These are phyloP conservation scores for Poeciliopsis retropinna DNA, from an alignment of 2,113 vertebrate genomes.

Conservation along the genomic window DNA sequence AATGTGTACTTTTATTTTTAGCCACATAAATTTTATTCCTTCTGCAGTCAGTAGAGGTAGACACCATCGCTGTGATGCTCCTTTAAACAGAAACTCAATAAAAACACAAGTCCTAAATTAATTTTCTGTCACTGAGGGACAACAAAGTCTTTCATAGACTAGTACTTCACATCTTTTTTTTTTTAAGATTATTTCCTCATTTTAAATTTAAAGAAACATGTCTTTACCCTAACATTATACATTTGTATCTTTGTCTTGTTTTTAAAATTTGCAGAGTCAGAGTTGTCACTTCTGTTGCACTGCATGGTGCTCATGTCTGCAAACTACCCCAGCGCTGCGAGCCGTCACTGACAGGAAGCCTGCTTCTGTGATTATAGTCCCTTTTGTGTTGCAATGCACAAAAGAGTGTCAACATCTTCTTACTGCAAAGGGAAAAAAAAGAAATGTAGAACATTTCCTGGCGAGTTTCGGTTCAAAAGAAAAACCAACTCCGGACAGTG, in stretches of 20 bases:
- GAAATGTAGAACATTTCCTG: background rate
- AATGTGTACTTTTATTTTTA: background rate
- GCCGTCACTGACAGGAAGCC: slow-evolving; percentile 54
- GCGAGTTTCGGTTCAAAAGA: background rate
- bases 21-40: background rate
- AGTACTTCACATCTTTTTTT: too few relatives aligned
- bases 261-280: slow-evolving; percentile 79
- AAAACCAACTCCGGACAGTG: background rate
- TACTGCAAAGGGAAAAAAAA: slow-evolving; percentile 7
- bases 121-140: too few relatives aligned
- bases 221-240: background rate
- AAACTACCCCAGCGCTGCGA: slow-evolving; percentile 72
- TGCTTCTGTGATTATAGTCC: slow-evolving; percentile 1
- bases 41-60: background rate
- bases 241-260: slow-evolving; percentile 12
- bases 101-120: too few relatives aligned
- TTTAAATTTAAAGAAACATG: background rate
- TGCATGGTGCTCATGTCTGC: slow-evolving; percentile 90
- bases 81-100: too few relatives aligned
- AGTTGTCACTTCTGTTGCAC: slow-evolving; percentile 89
- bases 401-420: slow-evolving; percentile 23
- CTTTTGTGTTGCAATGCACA: background rate
- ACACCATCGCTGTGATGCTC: too few relatives aligned
- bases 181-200: background rate
- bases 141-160: too few relatives aligned